Conservation (phyloP, 2,888 invertebrate species). For the Heliconius hortense region DNA sequence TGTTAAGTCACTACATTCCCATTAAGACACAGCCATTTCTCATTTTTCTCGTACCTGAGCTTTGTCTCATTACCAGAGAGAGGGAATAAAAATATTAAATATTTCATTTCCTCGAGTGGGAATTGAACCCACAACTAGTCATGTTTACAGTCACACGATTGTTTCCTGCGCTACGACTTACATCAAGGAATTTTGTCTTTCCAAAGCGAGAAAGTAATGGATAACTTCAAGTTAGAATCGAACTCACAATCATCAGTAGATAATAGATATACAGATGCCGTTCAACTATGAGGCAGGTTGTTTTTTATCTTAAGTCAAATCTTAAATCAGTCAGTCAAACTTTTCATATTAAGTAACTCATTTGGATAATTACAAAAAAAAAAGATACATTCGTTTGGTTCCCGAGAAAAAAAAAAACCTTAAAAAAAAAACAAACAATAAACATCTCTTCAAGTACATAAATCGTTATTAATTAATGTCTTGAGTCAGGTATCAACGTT, state of each 20-base stretch:
- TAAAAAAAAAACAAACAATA: conserved; percentile 14
- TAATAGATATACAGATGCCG: too few relatives aligned
- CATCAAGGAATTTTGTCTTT: not conserved
- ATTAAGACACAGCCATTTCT: too few relatives aligned
- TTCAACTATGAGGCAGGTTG: not conserved
- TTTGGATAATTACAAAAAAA: too few relatives aligned
- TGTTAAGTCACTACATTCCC: too few relatives aligned
- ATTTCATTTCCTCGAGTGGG: too few relatives aligned
- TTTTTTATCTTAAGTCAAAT: not conserved
- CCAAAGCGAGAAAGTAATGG: not conserved
- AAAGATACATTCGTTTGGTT: not conserved
- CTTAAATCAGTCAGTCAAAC: not conserved
- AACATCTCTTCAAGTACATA: conserved; percentile 11
- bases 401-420: not conserved
- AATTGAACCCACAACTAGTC: too few relatives aligned
- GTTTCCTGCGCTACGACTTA: too few relatives aligned
- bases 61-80: too few relatives aligned
- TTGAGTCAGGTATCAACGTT: not conserved
- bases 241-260: not conserved
- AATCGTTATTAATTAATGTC: conserved; percentile 27
- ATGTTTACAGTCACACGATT: too few relatives aligned
- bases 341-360: not conserved
- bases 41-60: too few relatives aligned
- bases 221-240: not conserved
- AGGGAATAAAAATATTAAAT: too few relatives aligned